Percentiles rank a stretch among this genome's conserved stretches.
These are phyloP conservation scores for Ashinkailepas kermadecensis DNA, from an alignment of 2,888 invertebrate species.

Conservation along the genomic window DNA sequence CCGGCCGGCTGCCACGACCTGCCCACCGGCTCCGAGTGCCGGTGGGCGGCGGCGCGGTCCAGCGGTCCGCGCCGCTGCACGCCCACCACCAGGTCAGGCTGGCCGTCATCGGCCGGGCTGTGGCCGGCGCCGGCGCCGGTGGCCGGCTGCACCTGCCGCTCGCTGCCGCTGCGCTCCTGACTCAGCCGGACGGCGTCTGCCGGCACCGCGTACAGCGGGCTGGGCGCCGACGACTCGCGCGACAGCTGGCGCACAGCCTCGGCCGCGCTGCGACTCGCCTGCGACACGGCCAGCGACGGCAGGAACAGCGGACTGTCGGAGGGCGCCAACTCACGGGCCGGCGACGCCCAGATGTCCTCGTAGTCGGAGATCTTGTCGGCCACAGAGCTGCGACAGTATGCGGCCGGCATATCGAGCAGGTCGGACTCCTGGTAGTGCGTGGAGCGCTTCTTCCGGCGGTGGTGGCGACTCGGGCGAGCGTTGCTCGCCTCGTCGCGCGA, in stretches of 20 bases:
- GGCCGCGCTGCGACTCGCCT: slow-evolving; percentile 32
- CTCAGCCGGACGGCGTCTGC: slow-evolving; percentile 59
- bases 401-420: slow-evolving; percentile 70
- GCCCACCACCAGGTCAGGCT: slow-evolving; percentile 24
- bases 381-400: slow-evolving; percentile 68
- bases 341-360: slow-evolving; percentile 83
- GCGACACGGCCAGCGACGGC: neutral
- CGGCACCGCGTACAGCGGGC: slow-evolving; percentile 83
- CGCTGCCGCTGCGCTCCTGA: slow-evolving; percentile 22
- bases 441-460: slow-evolving; percentile 30
- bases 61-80: slow-evolving; percentile 26
- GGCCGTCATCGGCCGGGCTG: neutral
- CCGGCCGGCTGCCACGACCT: neutral
- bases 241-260: slow-evolving; percentile 36
- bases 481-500: neutral
- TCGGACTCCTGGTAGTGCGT: slow-evolving; percentile 61
- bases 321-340: slow-evolving; percentile 35
- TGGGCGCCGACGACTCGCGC: slow-evolving; percentile 43
- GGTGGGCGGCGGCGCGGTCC: slow-evolving; percentile 30
- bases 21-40: slow-evolving; percentile 32
- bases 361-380: slow-evolving; percentile 91
- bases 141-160: too few relatives aligned
- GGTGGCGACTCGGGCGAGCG: slow-evolving; percentile 26
- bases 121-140: too few relatives aligned
- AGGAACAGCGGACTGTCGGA: neutral